Conservation (phyloP, 2,888 invertebrate genomes). For the Heliconius erato region DNA sequence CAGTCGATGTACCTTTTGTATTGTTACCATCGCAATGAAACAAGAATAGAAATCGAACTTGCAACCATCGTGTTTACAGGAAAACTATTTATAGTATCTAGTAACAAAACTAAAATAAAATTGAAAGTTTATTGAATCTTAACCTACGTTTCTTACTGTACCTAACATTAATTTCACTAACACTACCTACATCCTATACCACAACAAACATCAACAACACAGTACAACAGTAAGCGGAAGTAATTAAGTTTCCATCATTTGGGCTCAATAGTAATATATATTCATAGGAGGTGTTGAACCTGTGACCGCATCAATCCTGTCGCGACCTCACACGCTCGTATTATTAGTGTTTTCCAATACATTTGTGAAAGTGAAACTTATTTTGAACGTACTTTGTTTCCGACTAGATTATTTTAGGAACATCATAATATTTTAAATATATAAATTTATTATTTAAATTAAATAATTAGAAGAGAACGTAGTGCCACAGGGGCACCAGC, state of each 20-base stretch:
- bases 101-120: no score
- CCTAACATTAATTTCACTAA: neutral
- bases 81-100: no score
- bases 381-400: neutral
- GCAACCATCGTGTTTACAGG: no score
- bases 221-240: neutral
- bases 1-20: no score
- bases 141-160: no score
- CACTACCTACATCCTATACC: neutral
- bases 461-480: no score
- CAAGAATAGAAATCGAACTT: no score
- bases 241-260: slow-evolving; percentile 1
- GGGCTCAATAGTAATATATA: neutral
- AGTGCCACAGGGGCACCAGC: no score
- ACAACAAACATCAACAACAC: neutral
- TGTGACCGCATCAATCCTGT: slow-evolving; percentile 24
- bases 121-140: no score
- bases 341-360: neutral
- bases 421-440: neutral
- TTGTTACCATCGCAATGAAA: no score
- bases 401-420: neutral
- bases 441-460: no score
- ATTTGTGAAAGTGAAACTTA: neutral
- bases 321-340: neutral
- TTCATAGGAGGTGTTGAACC: slow-evolving; percentile 17